Conservation (phyloP, 2,113 vertebrate genomes). For the Tragelaphus buxtoni region DNA sequence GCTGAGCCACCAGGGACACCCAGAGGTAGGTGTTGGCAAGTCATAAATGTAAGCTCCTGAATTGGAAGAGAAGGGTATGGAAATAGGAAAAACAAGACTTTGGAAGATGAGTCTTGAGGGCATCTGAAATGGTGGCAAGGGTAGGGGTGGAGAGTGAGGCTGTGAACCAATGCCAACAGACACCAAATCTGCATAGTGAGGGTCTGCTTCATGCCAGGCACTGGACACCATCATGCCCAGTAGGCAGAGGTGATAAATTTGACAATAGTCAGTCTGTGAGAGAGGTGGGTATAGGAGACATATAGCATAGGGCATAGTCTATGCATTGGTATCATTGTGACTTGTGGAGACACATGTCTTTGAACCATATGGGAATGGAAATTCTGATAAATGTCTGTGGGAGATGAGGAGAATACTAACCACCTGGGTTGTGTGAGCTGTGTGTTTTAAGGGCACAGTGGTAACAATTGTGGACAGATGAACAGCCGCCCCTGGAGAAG, state of each 20-base stretch:
- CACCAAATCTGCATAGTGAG: not conserved
- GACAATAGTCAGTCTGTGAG: not conserved
- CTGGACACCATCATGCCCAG: not conserved
- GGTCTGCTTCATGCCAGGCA: slow-evolving; percentile 4
- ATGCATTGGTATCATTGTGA: not conserved
- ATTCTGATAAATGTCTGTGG: not conserved
- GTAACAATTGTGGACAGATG: not conserved
- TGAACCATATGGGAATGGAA: not conserved
- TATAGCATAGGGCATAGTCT: not conserved
- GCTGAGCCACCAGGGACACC: not conserved
- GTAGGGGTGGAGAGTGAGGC: not conserved
- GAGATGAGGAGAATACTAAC: not conserved
- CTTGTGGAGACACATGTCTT: not conserved
- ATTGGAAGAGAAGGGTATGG: not conserved
- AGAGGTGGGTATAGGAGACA: not conserved
- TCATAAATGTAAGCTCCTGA: not conserved
- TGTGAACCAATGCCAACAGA: not conserved
- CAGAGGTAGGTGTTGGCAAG: not conserved
- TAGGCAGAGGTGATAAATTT: not conserved
- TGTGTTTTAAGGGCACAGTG: not conserved
- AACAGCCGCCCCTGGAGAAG: slow-evolving; percentile 43
- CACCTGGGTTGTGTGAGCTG: not conserved
- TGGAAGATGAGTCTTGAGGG: slow-evolving; percentile 7
- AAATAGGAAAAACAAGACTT: not conserved
- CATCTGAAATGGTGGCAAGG: slow-evolving; percentile 14